A percentile compares a stretch with the other conserved stretches of the same genome.
Evolutionary conservation across 2,888 invertebrate species (phyloP).

Genomic region (Campoplex capitator): DNA sequence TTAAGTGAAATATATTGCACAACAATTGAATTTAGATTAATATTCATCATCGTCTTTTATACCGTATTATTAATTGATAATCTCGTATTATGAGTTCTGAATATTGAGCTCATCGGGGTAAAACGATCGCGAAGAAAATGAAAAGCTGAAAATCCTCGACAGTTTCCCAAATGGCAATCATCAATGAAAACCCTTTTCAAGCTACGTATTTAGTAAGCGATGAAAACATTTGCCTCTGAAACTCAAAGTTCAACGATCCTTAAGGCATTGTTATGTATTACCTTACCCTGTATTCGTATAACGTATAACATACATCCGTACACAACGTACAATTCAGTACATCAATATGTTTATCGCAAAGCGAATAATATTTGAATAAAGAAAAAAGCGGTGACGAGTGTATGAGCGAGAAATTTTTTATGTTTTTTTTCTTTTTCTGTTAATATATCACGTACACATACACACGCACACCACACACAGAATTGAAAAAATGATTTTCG

Average conservation of each 20-base stretch:
- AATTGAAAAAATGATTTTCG: slow-evolving; percentile 21
- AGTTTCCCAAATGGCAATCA: neutral
- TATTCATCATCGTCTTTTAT: no score
- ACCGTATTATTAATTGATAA: no score
- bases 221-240: neutral
- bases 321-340: neutral
- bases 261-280: neutral
- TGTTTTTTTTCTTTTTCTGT: slow-evolving; percentile 11
- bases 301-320: neutral
- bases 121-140: neutral
- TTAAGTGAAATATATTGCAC: no score
- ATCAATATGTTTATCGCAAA: slow-evolving; percentile 7
- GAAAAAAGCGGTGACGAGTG: slow-evolving; percentile 54
- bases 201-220: neutral
- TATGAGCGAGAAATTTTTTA: slow-evolving; percentile 21
- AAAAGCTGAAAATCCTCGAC: neutral
- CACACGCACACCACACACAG: slow-evolving; percentile 36
- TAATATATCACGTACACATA: slow-evolving; percentile 27
- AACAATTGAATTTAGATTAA: no score
- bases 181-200: neutral
- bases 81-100: no score
- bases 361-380: slow-evolving; percentile 7
- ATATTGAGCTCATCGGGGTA: neutral
- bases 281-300: neutral
- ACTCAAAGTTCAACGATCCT: slow-evolving; percentile 1